phyloP scores from a whole-genome alignment of 64 coral and sea anemone genomes.

The Hydrozoanthus tunicans region DNA sequence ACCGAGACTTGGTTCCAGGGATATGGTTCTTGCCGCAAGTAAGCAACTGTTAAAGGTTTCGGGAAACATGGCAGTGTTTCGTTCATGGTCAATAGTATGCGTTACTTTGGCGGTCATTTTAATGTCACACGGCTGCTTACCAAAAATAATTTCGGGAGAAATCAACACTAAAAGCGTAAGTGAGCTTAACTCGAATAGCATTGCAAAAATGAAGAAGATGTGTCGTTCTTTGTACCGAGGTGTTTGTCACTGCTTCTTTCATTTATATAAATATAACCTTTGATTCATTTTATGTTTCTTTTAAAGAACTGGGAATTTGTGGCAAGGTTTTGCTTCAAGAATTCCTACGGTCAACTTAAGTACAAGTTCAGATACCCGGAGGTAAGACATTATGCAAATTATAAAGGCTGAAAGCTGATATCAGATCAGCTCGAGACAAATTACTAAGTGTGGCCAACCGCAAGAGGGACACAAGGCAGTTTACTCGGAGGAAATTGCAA shows the following conservation, averaged over 20 bases:
- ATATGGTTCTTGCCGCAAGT: neutral
- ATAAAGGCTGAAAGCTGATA: neutral
- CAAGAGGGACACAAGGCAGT: neutral
- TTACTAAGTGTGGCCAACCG: neutral
- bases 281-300: slow-evolving; percentile 8
- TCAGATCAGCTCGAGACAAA: neutral
- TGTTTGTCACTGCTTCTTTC: too few species aligned
- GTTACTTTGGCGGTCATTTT: slow-evolving; percentile 11
- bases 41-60: neutral
- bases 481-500: neutral
- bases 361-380: slow-evolving; percentile 76
- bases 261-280: neutral
- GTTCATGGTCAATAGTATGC: neutral
- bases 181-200: neutral
- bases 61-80: slow-evolving; percentile 10
- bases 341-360: slow-evolving; percentile 73
- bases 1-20: slow-evolving; percentile 49
- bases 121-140: slow-evolving; percentile 2
- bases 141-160: slow-evolving; percentile 39
- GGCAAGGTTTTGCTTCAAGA: slow-evolving; percentile 89
- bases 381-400: slow-evolving; percentile 40
- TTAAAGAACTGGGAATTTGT: slow-evolving; percentile 83
- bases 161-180: slow-evolving; percentile 30
- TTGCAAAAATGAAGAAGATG: too few species aligned
- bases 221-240: too few species aligned